Evolutionary conservation across 2,797 vertebrate species (phyloP).

Genomic region (Buphagus erythrorhynchus): DNA sequence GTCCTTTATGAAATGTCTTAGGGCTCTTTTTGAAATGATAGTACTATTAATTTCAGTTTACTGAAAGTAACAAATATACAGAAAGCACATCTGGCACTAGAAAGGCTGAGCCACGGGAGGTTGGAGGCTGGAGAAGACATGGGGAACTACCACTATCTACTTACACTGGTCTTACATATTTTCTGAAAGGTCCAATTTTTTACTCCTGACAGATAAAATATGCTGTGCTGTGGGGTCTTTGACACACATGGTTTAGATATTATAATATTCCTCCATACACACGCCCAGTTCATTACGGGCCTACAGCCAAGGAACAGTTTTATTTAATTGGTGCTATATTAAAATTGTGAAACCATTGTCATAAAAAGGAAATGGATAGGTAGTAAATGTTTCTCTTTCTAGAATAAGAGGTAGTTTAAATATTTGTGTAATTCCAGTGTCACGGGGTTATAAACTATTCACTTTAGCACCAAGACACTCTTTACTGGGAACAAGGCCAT

Average conservation of each 20-base stretch:
- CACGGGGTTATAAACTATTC: not conserved
- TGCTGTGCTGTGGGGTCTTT: not conserved
- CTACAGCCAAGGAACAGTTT: not conserved
- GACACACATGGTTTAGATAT: not conserved
- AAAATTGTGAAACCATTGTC: not conserved
- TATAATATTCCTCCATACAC: not conserved
- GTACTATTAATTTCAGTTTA: not conserved
- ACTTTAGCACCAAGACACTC: not conserved
- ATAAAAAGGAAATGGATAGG: not conserved
- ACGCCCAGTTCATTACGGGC: not conserved
- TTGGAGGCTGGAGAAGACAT: not conserved
- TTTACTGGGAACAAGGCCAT: not conserved
- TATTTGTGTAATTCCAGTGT: not conserved
- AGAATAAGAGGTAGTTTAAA: not conserved
- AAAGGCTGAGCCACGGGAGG: not conserved
- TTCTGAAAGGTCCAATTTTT: not conserved
- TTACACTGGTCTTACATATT: not conserved
- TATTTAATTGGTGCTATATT: not conserved
- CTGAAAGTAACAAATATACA: not conserved
- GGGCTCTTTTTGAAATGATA: not conserved
- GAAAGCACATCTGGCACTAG: not conserved
- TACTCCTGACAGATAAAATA: not conserved
- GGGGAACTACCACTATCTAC: not conserved
- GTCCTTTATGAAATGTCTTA: not conserved
- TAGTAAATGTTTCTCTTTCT: slow-evolving; percentile 4